Base-by-base conservation (phyloP, 2,888 invertebrate genomes). In the Caenorhabditis panamensis region DNA sequence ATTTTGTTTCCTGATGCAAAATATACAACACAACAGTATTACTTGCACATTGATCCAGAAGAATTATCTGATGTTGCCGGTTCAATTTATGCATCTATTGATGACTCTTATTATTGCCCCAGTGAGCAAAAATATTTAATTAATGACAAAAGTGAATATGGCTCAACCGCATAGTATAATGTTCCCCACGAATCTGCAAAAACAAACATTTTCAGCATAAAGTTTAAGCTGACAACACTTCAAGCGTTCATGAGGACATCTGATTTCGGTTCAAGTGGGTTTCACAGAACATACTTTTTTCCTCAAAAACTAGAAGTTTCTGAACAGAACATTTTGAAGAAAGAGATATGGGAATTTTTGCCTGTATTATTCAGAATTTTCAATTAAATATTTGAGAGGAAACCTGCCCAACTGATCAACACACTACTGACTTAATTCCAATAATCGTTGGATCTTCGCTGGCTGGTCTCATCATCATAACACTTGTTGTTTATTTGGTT, bases 401-500 rank as follows among this genome's bases (percentile, higher is more conserved):
- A 56, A 82, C 64, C 0, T 86, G 86, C 63, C 67, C 84, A 11
- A 80, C 75, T 6, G 86, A 86, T 61, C 85, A 86, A 63, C 71
- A 47, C 11, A 76, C 67, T 18, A 79, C 83, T n/a, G 86, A 86
- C 58, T 58, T 78, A 11, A 79, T 86, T 22, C 85, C 86, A 6
- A 80, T 86, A 2, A 84, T 85, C 37, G 84, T 86, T 36, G 84
- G 84, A 36, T 82, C 81, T 9, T 68, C 67, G 1, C 72, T 86
- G 13, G 83, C 86, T n/a, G 83, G 82, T 5, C 53, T 86, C 9
- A 83, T 85, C 11, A 64, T 84, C 0, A 56, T 85, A 36, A 83
- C 83, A 0, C 67, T 85, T 22, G 63, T 79, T 49, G 80, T 82
- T 22, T 86, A 86, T 59, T 69, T 86, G 75, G 86, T 86, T 31